Evolutionary conservation across 1,140 invertebrate species (phyloP), one percentile per base, ranked within the genome.

Genomic region (Rhynchophorus ferrugineus): DNA sequence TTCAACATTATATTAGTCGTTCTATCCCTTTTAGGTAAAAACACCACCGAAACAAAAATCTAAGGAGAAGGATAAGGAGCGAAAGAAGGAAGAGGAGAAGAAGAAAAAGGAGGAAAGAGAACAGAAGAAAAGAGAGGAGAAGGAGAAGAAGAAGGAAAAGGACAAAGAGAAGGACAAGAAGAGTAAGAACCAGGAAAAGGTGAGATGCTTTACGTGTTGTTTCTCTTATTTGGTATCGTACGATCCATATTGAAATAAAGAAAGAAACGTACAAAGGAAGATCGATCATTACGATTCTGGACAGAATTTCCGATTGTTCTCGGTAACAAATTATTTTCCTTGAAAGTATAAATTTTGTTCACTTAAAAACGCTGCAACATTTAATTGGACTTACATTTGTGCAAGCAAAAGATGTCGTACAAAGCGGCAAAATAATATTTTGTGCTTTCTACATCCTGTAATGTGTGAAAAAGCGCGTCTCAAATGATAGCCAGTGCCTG

Each of bases 21-120:
- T 1, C 8, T 9, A 8, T 29, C 1, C 8, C 3, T 13, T 44
- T 29, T 44, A 54, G 52, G 45, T 48, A 33, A 54, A 54, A 20
- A 60, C 60, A 44, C 54, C 59, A 20, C 49, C 58, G 17, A 76
- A 78, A 56, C 71, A 75, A 41, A 76, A 76, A 59, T 75, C 75
- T 51, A 78, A 80, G 65, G 73, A 74, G 55, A 70, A 73, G 56
- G 71, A 75, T 49, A 83, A 83, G 60, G 83, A 85, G 46, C 84
- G 85, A 62, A 86, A 87, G 68, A 63, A 69, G 45, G 66, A 71
- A 44, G 79, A 79, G 38, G 81, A 85, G 54, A 82, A 83, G 63
- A 82, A 86, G 65, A 56, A 74, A 61, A 66, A 69, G 59, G 54
- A 62, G 59, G 65, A 82, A 71, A 71, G 80, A 57, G 72, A 71